Evolutionary conservation across 2,113 vertebrate genomes (phyloP).

Genomic region (Regulus satrapa): DNA sequence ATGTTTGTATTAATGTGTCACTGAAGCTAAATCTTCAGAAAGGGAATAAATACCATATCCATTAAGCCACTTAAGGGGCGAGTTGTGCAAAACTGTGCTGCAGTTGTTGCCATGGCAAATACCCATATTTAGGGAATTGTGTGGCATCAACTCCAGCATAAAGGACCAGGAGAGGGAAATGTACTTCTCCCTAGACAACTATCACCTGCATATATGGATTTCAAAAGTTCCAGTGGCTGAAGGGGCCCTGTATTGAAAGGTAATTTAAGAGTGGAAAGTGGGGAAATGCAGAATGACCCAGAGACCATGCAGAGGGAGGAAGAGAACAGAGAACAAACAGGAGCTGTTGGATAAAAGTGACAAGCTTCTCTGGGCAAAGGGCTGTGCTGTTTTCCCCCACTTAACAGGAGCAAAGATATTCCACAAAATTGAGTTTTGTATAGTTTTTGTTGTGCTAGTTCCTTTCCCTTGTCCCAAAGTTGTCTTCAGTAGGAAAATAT

Average conservation of each 20-base stretch:
- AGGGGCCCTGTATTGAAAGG: neutral
- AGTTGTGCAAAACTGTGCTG: constrained; percentile 28
- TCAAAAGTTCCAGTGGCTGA: neutral
- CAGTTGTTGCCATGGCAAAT: constrained; percentile 49
- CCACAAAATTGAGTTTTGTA: neutral
- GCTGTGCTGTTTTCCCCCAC: neutral
- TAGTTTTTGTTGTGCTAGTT: neutral
- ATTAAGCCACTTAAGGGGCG: constrained; percentile 54
- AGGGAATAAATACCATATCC: constrained; percentile 53
- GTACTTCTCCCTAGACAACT: neutral
- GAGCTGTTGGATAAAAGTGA: neutral
- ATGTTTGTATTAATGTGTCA: constrained; percentile 64
- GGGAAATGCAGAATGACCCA: neutral
- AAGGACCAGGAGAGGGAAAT: neutral
- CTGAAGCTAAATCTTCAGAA: constrained; percentile 56
- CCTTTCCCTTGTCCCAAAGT: neutral
- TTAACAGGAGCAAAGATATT: neutral
- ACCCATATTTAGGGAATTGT: constrained; percentile 29
- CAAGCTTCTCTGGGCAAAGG: neutral
- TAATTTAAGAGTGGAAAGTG: neutral
- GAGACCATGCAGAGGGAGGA: neutral
- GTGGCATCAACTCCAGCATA: neutral
- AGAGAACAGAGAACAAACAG: neutral
- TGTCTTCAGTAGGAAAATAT: neutral
- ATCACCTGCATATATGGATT: neutral